Percentiles rank a stretch among this genome's conserved stretches.
Conservation (phyloP, 2,113 vertebrate species). For the Guaruba guarouba region DNA sequence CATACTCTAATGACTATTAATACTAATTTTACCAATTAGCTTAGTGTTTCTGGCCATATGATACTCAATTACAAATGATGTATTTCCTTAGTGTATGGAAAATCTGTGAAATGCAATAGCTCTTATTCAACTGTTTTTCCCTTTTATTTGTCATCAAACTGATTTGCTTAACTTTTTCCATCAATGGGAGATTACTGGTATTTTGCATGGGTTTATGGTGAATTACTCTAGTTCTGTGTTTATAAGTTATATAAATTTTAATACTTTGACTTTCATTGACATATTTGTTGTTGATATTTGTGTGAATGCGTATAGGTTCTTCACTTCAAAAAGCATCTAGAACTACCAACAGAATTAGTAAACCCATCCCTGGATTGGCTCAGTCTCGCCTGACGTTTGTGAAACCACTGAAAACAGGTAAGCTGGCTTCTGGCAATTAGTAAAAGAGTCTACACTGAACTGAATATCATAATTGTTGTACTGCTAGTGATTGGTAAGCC, state of each 20-base stretch:
- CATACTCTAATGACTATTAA: neutral
- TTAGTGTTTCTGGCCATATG: neutral
- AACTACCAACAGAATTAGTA: conserved; percentile 49
- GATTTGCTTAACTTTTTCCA: neutral
- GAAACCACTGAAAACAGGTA: conserved; percentile 85
- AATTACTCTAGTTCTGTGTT: neutral
- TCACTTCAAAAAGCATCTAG: conserved; percentile 18
- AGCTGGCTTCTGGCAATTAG: conserved; percentile 34
- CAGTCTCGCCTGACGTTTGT: conserved; percentile 86
- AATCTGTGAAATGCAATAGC: neutral
- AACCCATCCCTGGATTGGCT: conserved; percentile 77
- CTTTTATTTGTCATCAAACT: neutral
- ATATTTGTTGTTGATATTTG: neutral
- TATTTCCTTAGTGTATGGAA: neutral
- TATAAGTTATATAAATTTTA: neutral
- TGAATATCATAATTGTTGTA: neutral
- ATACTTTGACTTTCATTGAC: neutral
- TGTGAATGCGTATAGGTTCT: conserved; percentile 55
- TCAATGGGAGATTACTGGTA: neutral
- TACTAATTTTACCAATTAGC: neutral
- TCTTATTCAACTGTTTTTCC: neutral
- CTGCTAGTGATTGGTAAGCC: neutral
- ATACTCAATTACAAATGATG: neutral
- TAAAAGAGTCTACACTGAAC: neutral
- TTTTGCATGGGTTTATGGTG: neutral